phyloP scores from a whole-genome alignment of 2,797 vertebrate genomes.

The Syngnathus rostellatus region DNA sequence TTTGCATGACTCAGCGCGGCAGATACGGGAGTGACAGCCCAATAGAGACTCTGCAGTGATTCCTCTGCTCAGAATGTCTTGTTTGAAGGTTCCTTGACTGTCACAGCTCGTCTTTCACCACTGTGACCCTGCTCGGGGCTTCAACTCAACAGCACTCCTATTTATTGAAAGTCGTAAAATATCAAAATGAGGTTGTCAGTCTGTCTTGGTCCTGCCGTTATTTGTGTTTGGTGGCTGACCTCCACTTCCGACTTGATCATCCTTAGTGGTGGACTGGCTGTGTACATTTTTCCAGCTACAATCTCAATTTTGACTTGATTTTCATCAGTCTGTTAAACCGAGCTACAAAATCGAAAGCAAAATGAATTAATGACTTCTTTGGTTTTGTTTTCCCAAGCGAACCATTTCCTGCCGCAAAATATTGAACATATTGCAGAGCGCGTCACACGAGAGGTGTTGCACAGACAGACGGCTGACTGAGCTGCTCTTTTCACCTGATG shows the following conservation, averaged over 20 bases:
- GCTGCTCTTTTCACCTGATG: constrained; percentile 11
- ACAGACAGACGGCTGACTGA: not conserved
- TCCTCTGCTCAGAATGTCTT: constrained; percentile 4
- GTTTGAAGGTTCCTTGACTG: constrained; percentile 15
- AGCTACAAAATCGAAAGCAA: not conserved
- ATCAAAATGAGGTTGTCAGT: constrained; percentile 16
- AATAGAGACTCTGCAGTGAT: constrained; percentile 8
- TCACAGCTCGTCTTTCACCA: constrained; percentile 13
- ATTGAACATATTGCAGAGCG: not conserved
- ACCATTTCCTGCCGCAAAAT: not conserved
- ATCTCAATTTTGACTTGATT: not conserved
- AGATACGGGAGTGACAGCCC: constrained; percentile 27
- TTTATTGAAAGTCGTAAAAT: constrained; percentile 46
- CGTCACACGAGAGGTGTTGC: constrained; percentile 8
- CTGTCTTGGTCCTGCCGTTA: constrained; percentile 26
- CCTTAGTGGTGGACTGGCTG: constrained; percentile 21
- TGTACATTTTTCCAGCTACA: not conserved
- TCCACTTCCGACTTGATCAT: constrained; percentile 28
- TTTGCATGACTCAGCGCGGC: constrained; percentile 42
- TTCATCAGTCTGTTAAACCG: not conserved
- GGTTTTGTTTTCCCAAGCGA: not conserved
- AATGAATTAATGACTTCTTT: not conserved
- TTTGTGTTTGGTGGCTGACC: constrained; percentile 39
- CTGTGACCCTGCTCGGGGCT: constrained; percentile 14
- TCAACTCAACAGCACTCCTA: constrained; percentile 29